Evolutionary conservation across 2,113 vertebrate genomes (phyloP).

Genomic region (Psammodynastes pulverulentus): DNA sequence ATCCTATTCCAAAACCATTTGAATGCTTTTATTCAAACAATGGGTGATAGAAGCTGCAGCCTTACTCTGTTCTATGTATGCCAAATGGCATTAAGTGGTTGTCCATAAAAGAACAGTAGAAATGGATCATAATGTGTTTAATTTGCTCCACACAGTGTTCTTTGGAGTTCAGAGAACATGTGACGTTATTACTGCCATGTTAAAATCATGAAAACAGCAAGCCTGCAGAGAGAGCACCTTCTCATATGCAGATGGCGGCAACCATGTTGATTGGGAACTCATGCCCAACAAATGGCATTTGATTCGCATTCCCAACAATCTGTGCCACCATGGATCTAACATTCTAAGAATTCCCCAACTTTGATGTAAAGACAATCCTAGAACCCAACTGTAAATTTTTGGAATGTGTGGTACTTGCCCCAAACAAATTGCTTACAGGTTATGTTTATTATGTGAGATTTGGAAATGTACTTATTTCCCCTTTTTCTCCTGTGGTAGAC

Average conservation of each 20-base stretch:
- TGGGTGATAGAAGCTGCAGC: background rate
- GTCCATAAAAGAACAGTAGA: background rate
- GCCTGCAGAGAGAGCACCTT: background rate
- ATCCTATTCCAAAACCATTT: background rate
- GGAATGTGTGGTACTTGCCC: background rate
- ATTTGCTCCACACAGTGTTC: background rate
- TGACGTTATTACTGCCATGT: conserved; percentile 1
- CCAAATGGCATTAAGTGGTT: background rate
- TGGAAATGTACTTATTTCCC: background rate
- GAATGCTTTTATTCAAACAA: background rate
- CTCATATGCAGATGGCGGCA: background rate
- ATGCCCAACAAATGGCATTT: background rate
- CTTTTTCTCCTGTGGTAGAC: background rate
- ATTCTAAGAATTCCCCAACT: background rate
- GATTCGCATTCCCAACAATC: background rate
- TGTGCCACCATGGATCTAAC: background rate
- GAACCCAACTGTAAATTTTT: background rate
- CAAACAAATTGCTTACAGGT: background rate
- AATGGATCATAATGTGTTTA: conserved; percentile 1
- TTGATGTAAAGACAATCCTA: background rate
- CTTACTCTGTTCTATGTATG: background rate
- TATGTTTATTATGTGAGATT: background rate
- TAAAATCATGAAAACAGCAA: background rate
- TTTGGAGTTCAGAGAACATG: background rate
- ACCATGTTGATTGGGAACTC: background rate